phyloP scores from a whole-genome alignment of 2,797 vertebrate species.

The Myripristis murdjan region DNA sequence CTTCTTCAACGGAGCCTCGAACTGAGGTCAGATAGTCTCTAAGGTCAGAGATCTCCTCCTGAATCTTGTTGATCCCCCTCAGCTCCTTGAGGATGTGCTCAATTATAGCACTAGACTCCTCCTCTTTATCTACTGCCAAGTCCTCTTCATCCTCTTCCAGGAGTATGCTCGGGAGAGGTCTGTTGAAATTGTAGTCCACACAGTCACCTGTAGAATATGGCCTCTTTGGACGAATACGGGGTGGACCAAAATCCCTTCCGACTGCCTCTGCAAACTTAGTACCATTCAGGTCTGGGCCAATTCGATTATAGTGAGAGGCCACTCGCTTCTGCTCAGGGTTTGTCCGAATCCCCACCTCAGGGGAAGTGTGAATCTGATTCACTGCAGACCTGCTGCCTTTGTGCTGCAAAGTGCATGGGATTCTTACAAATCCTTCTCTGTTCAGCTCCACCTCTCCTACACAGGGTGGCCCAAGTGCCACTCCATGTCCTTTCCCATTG shows the following conservation, averaged over 20 bases:
- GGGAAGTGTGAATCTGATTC: slow-evolving; percentile 73
- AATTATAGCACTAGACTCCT: slow-evolving; percentile 85
- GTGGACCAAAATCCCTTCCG: slow-evolving; percentile 53
- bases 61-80: slow-evolving; percentile 88
- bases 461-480: slow-evolving; percentile 63
- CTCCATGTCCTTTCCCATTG: slow-evolving; percentile 70
- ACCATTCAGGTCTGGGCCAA: slow-evolving; percentile 66
- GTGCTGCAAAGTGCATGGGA: slow-evolving; percentile 83
- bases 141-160: slow-evolving; percentile 72
- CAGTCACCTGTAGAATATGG: slow-evolving; percentile 80
- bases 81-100: slow-evolving; percentile 88
- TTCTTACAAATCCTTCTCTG: slow-evolving; percentile 86
- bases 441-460: slow-evolving; percentile 87
- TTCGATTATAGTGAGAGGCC: slow-evolving; percentile 23
- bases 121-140: slow-evolving; percentile 68
- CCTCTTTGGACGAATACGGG: slow-evolving; percentile 68
- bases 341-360: slow-evolving; percentile 60
- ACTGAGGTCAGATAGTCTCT: slow-evolving; percentile 86
- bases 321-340: slow-evolving; percentile 49
- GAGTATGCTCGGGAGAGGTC: slow-evolving; percentile 53
- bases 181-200: slow-evolving; percentile 77
- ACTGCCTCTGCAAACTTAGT: slow-evolving; percentile 53
- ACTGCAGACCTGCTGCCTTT: slow-evolving; percentile 67
- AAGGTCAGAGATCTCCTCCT: slow-evolving; percentile 89
- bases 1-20: slow-evolving; percentile 87